A percentile compares a stretch with the other conserved stretches of the same genome.
phyloP scores from a whole-genome alignment of 2,797 vertebrate genomes.

The Knipowitschia caucasica region DNA sequence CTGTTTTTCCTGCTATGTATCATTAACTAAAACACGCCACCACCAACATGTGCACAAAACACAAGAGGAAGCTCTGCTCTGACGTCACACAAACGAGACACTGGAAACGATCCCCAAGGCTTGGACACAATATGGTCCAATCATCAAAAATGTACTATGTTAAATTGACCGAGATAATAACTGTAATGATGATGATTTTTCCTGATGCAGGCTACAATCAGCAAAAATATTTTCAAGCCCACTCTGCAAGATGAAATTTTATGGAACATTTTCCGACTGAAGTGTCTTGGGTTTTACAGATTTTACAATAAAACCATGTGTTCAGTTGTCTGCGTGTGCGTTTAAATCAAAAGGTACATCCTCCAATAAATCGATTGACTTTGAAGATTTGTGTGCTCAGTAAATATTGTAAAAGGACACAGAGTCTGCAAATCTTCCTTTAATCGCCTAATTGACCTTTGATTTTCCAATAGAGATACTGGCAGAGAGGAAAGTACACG shows the following conservation, averaged over 20 bases:
- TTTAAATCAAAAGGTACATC: conserved; percentile 1
- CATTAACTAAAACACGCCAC: conserved; percentile 61
- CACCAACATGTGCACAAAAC: conserved; percentile 20
- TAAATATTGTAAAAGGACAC: conserved; percentile 15
- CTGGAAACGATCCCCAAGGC: conserved; percentile 12
- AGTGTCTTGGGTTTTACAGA: background rate
- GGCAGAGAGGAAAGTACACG: conserved; percentile 5
- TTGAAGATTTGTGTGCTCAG: conserved; percentile 21
- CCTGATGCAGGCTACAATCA: conserved; percentile 37
- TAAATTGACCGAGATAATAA: conserved; percentile 36
- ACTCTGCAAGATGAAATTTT: conserved; percentile 22
- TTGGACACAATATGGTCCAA: conserved; percentile 24
- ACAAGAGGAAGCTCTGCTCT: conserved; percentile 12
- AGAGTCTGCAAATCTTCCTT: conserved; percentile 16
- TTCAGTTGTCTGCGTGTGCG: background rate
- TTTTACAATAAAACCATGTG: background rate
- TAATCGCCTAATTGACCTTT: conserved; percentile 21
- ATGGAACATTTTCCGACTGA: conserved; percentile 5
- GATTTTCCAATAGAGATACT: conserved; percentile 24
- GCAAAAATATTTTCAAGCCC: conserved; percentile 22
- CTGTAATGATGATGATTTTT: conserved; percentile 33
- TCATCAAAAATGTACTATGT: conserved; percentile 12
- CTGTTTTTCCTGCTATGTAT: conserved; percentile 64
- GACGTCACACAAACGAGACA: conserved; percentile 19
- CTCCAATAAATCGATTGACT: conserved; percentile 22